Percentiles rank a stretch among this genome's conserved stretches.
phyloP scores from a whole-genome alignment of 2,113 vertebrate species.

The Podilymbus podiceps region DNA sequence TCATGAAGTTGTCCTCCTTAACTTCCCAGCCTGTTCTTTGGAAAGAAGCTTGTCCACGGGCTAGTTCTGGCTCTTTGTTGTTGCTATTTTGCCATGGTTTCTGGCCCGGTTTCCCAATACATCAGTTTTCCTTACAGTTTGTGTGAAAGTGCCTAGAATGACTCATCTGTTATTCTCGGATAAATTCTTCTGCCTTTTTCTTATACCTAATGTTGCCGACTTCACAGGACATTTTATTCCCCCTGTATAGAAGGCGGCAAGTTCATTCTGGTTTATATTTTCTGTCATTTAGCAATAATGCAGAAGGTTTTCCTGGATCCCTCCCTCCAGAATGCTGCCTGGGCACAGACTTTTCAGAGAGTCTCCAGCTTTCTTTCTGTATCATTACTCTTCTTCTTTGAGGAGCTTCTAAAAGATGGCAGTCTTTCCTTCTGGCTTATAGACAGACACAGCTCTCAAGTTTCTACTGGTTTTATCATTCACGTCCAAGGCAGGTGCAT shows the following conservation, averaged over 20 bases:
- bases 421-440: not conserved
- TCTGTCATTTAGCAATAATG: not conserved
- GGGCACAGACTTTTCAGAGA: not conserved
- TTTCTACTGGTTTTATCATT: not conserved
- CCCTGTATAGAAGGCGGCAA: not conserved
- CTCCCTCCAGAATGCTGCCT: not conserved
- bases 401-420: not conserved
- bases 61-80: not conserved
- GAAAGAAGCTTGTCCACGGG: not conserved
- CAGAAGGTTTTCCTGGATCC: not conserved
- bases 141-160: rapidly evolving
- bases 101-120: not conserved
- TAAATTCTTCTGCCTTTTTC: not conserved
- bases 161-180: not conserved
- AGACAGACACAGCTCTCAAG: not conserved
- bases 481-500: not conserved
- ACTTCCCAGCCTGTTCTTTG: not conserved
- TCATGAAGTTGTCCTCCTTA: not conserved
- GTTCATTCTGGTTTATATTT: not conserved
- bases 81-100: not conserved
- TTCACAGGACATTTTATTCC: not conserved
- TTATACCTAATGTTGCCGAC: not conserved
- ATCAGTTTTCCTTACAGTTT: not conserved
- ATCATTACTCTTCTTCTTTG: not conserved
- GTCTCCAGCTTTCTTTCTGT: not conserved